Percentiles rank a stretch among this genome's conserved stretches.
Conservation (phyloP, 2,797 vertebrate genomes). For the Oreochromis grahami region DNA sequence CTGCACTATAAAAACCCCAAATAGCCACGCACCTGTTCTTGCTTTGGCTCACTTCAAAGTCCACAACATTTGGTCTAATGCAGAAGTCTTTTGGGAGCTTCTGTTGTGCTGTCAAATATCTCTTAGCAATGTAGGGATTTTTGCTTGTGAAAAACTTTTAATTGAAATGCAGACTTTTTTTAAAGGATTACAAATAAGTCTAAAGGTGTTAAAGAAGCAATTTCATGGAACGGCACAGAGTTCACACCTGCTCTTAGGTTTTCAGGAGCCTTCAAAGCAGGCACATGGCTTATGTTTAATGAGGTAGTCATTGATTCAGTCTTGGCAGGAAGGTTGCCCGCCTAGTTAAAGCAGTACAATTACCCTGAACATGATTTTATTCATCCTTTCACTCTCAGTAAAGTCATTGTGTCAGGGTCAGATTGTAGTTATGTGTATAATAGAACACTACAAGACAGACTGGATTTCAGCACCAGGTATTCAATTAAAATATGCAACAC, state of each 20-base stretch:
- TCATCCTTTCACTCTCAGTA: background rate
- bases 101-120: background rate
- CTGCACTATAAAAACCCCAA: conserved; percentile 1
- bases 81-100: conserved; percentile 1
- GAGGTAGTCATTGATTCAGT: conserved; percentile 35
- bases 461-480: background rate
- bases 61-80: conserved; percentile 47
- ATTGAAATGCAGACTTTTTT: background rate
- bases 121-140: background rate
- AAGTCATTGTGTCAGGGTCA: background rate
- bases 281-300: conserved; percentile 29
- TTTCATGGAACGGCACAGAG: background rate
- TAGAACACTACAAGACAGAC: background rate
- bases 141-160: background rate
- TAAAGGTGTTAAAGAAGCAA: background rate
- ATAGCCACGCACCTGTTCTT: conserved; percentile 63
- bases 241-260: background rate
- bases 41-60: conserved; percentile 33
- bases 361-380: background rate
- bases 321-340: conserved; percentile 21
- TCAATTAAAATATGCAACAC: background rate
- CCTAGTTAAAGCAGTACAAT: background rate
- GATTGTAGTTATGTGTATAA: background rate
- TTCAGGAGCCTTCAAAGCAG: conserved; percentile 6
- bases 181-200: background rate